A percentile compares a stretch with the other conserved stretches of the same genome.
phyloP scores from a whole-genome alignment of 1,140 invertebrate species.

The Solen grandis region DNA sequence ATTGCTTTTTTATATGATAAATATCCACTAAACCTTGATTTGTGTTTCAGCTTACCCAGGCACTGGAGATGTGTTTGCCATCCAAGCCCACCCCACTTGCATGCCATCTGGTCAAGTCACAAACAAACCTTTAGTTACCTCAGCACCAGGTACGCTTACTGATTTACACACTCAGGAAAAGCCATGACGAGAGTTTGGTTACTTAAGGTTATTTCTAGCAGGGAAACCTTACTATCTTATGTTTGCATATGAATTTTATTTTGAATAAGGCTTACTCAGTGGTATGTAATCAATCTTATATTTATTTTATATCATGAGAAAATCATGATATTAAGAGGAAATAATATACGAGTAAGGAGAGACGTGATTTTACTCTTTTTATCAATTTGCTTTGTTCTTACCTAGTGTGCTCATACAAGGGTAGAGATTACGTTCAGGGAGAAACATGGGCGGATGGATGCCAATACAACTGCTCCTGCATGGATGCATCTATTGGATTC shows the following conservation, averaged over 20 bases:
- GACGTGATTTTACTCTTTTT: too few species aligned
- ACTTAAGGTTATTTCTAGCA: neutral
- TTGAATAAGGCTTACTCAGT: neutral
- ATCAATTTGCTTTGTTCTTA: too few species aligned
- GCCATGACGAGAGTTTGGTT: neutral
- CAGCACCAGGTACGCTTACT: neutral
- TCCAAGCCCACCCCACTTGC: conserved; percentile 61
- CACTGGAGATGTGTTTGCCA: conserved; percentile 71
- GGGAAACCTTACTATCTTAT: neutral
- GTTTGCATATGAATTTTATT: neutral
- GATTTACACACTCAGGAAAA: neutral
- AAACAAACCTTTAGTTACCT: neutral
- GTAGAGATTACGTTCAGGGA: conserved; percentile 62
- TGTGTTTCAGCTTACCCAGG: conserved; percentile 54
- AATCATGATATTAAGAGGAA: too few species aligned
- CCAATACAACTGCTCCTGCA: conserved; percentile 66
- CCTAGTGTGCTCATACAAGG: conserved; percentile 65
- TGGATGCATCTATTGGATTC: conserved; percentile 62
- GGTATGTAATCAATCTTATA: neutral
- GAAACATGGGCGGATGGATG: conserved; percentile 69
- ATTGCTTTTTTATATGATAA: too few species aligned
- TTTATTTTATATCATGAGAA: too few species aligned
- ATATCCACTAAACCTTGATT: too few species aligned
- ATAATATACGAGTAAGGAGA: too few species aligned
- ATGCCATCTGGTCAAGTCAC: neutral